phyloP scores from a whole-genome alignment of 2,888 invertebrate species.

The Anorthoa munda region DNA sequence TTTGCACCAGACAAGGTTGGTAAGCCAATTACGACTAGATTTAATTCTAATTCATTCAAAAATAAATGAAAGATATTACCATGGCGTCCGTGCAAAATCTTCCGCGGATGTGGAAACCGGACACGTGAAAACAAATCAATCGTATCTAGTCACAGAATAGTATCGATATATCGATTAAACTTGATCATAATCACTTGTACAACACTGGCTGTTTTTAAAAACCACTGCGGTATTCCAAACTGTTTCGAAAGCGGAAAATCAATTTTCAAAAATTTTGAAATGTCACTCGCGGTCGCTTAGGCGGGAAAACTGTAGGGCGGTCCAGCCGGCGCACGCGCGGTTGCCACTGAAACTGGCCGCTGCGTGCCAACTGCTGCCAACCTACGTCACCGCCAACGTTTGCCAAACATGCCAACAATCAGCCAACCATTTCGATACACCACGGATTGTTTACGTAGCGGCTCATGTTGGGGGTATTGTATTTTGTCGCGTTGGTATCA shows the following conservation, averaged over 20 bases:
- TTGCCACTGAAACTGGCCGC: conserved; percentile 83
- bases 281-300: conserved; percentile 83
- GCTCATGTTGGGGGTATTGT: conserved; percentile 69
- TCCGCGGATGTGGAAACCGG: conserved; percentile 71
- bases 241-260: conserved; percentile 64
- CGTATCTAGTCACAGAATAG: conserved; percentile 70
- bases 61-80: conserved; percentile 71
- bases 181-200: conserved; percentile 61
- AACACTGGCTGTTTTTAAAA: conserved; percentile 68
- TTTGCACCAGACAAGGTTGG: conserved; percentile 36
- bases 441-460: conserved; percentile 73
- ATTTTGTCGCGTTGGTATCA: conserved; percentile 72
- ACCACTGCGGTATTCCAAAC: conserved; percentile 67
- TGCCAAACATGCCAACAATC: conserved; percentile 75
- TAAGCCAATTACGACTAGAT: conserved; percentile 42
- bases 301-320: conserved; percentile 81
- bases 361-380: conserved; percentile 71
- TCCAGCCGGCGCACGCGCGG: conserved; percentile 84
- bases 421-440: conserved; percentile 72
- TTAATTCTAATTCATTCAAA: conserved; percentile 38
- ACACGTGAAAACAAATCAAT: conserved; percentile 70
- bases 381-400: conserved; percentile 73
- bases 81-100: conserved; percentile 70
- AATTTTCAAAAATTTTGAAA: conserved; percentile 74
- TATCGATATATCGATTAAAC: conserved; percentile 66